A percentile compares a stretch with the other conserved stretches of the same genome.
phyloP scores from a whole-genome alignment of 2,888 invertebrate species.

The Lingula anatina region DNA sequence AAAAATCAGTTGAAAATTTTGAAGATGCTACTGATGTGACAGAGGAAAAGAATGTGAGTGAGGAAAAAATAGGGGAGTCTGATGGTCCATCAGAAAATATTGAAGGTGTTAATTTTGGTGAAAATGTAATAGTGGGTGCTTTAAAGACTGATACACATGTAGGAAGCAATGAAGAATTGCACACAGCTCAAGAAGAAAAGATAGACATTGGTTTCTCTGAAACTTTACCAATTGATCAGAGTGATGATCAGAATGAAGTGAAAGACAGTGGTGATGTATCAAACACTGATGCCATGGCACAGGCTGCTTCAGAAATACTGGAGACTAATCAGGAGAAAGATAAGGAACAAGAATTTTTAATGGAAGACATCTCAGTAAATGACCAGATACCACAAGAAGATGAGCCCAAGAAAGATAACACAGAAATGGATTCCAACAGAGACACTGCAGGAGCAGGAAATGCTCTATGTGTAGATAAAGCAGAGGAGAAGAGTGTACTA shows the following conservation, averaged over 20 bases:
- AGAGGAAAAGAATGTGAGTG: not conserved
- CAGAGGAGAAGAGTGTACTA: not conserved
- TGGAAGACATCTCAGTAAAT: too few species aligned
- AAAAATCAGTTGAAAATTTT: not conserved
- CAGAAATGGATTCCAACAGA: too few species aligned
- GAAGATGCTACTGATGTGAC: not conserved
- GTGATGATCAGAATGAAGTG: not conserved
- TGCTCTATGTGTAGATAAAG: not conserved
- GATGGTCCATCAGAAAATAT: not conserved
- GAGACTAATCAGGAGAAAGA: too few species aligned
- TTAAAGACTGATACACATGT: not conserved
- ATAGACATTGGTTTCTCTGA: not conserved
- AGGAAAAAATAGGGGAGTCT: not conserved
- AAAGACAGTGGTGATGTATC: slow-evolving; percentile 2
- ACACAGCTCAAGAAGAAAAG: not conserved
- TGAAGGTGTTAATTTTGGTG: not conserved
- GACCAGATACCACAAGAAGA: too few species aligned
- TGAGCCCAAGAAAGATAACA: too few species aligned
- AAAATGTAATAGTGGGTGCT: not conserved
- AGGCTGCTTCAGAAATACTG: not conserved
- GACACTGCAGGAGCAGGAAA: not conserved
- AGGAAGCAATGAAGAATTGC: not conserved
- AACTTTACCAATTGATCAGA: not conserved
- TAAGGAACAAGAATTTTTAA: too few species aligned
- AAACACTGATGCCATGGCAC: not conserved